phyloP scores from a whole-genome alignment of 1,140 invertebrate genomes.

The Periplaneta americana region DNA sequence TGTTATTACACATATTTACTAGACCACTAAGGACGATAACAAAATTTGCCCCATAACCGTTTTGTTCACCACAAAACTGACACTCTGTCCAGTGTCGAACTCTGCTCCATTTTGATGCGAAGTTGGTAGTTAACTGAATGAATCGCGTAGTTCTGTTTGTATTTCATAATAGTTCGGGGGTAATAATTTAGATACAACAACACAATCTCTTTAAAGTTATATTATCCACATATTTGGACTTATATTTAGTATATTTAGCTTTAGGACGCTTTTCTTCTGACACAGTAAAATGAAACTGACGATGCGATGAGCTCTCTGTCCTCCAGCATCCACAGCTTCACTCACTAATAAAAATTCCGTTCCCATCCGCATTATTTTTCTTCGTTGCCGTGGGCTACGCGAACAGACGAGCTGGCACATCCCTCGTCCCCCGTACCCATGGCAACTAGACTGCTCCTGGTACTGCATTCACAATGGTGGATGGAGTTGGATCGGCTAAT shows the following conservation, averaged over 20 bases:
- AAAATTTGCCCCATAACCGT: too few relatives aligned
- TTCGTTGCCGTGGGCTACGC: neutral
- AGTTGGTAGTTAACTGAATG: too few relatives aligned
- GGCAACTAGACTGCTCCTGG: neutral
- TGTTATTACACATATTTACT: too few relatives aligned
- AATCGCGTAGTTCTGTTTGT: too few relatives aligned
- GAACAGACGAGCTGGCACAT: neutral
- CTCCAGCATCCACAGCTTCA: neutral
- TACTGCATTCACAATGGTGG: neutral
- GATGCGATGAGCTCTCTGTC: neutral
- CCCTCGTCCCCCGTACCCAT: neutral
- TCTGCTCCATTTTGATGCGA: too few relatives aligned
- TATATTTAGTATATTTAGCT: neutral
- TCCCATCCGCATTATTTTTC: neutral
- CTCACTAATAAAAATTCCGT: neutral
- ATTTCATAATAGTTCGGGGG: too few relatives aligned
- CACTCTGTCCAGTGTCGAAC: too few relatives aligned
- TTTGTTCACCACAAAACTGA: too few relatives aligned
- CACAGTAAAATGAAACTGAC: neutral
- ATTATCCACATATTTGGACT: neutral
- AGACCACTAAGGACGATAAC: too few relatives aligned
- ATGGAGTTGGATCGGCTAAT: neutral
- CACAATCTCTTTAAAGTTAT: too few relatives aligned
- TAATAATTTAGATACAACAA: too few relatives aligned
- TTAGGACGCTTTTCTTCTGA: neutral